phyloP scores from a whole-genome alignment of 2,797 vertebrate genomes.

The Morelia viridis region DNA sequence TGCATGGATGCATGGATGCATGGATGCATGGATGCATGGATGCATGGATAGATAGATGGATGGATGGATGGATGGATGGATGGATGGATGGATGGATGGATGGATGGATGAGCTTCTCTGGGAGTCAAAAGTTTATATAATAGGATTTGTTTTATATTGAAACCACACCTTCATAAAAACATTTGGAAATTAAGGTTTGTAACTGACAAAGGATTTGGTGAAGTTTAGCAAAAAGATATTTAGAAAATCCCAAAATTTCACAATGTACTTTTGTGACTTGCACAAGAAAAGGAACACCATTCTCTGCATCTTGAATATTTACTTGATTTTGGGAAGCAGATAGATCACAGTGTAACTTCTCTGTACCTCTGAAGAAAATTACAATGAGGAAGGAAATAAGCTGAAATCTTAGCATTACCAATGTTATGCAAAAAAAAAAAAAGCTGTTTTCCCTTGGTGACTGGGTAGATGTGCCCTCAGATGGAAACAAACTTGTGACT shows the following conservation, averaged over 20 bases:
- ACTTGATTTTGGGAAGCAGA: constrained; percentile 70
- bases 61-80: no score
- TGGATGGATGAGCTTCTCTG: background rate
- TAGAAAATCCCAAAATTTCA: constrained; percentile 46
- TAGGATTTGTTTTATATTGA: constrained; percentile 55
- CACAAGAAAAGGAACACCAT: constrained; percentile 50
- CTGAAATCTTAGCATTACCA: constrained; percentile 76
- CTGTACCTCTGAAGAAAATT: constrained; percentile 74
- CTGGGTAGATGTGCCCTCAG: constrained; percentile 72
- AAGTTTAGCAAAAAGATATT: constrained; percentile 21
- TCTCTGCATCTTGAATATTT: constrained; percentile 39
- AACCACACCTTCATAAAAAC: constrained; percentile 61
- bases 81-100: no score
- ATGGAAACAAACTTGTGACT: constrained; percentile 89
- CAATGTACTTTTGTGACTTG: constrained; percentile 23
- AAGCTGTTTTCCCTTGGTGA: constrained; percentile 72
- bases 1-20: background rate
- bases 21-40: background rate
- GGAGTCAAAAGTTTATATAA: constrained; percentile 16
- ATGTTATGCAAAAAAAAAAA: constrained; percentile 74
- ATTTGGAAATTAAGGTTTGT: background rate
- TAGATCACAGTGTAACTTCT: constrained; percentile 71
- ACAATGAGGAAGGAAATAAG: constrained; percentile 83
- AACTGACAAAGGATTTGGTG: constrained; percentile 48
- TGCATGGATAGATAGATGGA: background rate